Conservation (phyloP, 2,113 vertebrate genomes). For the Fulica atra region DNA sequence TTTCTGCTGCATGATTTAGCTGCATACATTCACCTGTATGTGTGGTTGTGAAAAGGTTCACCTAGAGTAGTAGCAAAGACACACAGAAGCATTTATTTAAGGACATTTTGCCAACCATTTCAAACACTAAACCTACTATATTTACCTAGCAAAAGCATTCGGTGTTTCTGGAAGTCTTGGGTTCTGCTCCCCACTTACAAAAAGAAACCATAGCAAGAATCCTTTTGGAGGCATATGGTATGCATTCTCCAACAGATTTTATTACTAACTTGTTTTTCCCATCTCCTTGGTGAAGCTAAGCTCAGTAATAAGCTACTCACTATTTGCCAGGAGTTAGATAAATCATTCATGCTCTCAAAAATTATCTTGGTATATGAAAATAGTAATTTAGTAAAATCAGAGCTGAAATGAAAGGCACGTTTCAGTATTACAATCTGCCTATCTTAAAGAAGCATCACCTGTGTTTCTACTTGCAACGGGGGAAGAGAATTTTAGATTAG, state of each 20-base stretch:
- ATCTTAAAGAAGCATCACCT: not conserved
- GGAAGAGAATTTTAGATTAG: not conserved
- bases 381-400: conserved; percentile 11
- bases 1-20: conserved; percentile 20
- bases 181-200: not conserved
- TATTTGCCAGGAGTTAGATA: not conserved
- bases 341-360: conserved; percentile 1
- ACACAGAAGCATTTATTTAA: conserved; percentile 36
- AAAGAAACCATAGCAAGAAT: not conserved
- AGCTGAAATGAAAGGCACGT: not conserved
- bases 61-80: not conserved
- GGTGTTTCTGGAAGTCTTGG: not conserved
- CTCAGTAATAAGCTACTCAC: conserved; percentile 6
- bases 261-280: conserved; percentile 39
- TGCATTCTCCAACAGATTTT: conserved; percentile 25
- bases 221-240: not conserved
- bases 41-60: not conserved
- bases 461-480: not conserved
- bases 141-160: not conserved
- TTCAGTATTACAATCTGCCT: not conserved
- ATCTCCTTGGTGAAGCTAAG: conserved; percentile 19
- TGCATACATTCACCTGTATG: not conserved
- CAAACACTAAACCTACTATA: not conserved
- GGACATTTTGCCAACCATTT: not conserved
- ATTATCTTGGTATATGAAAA: conserved; percentile 24